A percentile compares a stretch with the other conserved stretches of the same genome.
Conservation (phyloP, 2,888 invertebrate genomes). For the Paralinhomoeus sp. region DNA sequence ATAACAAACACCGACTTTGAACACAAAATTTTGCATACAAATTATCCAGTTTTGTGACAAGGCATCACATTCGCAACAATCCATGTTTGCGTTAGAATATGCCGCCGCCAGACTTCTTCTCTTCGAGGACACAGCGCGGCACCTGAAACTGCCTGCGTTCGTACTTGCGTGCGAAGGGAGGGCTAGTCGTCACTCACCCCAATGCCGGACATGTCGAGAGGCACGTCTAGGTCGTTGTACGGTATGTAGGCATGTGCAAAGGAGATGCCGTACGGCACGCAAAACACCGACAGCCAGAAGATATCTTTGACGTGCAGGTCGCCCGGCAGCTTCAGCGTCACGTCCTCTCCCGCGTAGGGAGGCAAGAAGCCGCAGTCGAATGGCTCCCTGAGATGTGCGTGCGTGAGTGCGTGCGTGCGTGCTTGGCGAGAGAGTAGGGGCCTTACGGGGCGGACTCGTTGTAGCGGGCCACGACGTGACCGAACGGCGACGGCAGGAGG, state of each 20-base stretch:
- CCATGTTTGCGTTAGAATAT: too few relatives aligned
- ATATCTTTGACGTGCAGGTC: slow-evolving; percentile 16
- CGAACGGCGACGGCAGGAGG: slow-evolving; percentile 17
- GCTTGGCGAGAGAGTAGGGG: not conserved
- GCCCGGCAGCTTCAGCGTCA: slow-evolving; percentile 19
- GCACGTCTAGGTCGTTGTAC: slow-evolving; percentile 17
- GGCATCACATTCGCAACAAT: too few relatives aligned
- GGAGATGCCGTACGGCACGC: slow-evolving; percentile 15
- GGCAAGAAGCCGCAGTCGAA: slow-evolving; percentile 18
- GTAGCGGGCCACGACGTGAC: slow-evolving; percentile 20
- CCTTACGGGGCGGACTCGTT: slow-evolving; percentile 3
- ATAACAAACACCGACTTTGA: too few relatives aligned
- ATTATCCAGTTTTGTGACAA: too few relatives aligned
- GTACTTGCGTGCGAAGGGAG: too few relatives aligned
- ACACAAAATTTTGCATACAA: too few relatives aligned
- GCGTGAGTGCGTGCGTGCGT: not conserved
- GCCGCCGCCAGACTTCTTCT: too few relatives aligned
- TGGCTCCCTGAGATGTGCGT: too few relatives aligned
- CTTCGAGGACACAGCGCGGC: too few relatives aligned
- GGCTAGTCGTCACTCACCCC: slow-evolving; percentile 11
- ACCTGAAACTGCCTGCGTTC: too few relatives aligned
- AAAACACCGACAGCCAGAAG: slow-evolving; percentile 20
- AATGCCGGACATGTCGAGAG: slow-evolving; percentile 17
- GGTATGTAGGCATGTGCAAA: slow-evolving; percentile 21
- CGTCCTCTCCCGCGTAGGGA: slow-evolving; percentile 16